phyloP scores from a whole-genome alignment of 2,888 invertebrate species.

The Hydropsyche betteni region DNA sequence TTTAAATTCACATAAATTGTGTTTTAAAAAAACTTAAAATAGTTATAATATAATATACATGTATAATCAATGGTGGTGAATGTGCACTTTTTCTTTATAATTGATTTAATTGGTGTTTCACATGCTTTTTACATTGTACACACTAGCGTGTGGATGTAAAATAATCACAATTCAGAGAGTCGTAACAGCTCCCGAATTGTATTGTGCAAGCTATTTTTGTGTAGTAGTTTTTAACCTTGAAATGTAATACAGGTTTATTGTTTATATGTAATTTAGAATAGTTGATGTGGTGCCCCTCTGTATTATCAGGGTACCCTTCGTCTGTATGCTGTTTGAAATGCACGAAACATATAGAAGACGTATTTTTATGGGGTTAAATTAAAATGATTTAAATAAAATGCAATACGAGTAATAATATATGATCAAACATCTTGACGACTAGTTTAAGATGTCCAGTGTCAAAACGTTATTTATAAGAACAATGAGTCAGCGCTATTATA shows the following conservation, averaged over 20 bases:
- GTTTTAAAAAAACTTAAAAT: slow-evolving; percentile 43
- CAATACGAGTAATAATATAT: slow-evolving; percentile 39
- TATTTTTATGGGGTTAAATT: slow-evolving; percentile 54
- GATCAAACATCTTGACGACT: slow-evolving; percentile 44
- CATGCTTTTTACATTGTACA: slow-evolving; percentile 38
- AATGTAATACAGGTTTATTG: slow-evolving; percentile 57
- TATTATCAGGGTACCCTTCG: slow-evolving; percentile 67
- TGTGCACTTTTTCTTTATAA: slow-evolving; percentile 47
- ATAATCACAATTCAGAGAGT: slow-evolving; percentile 11
- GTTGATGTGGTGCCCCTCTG: slow-evolving; percentile 67
- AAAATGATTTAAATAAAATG: slow-evolving; percentile 45
- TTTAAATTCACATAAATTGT: too few relatives aligned
- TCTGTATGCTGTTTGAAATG: slow-evolving; percentile 88
- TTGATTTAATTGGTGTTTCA: slow-evolving; percentile 49
- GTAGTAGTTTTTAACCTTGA: slow-evolving; percentile 51
- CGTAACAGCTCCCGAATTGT: slow-evolving; percentile 13
- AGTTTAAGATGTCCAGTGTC: slow-evolving; percentile 49
- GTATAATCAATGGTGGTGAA: slow-evolving; percentile 50
- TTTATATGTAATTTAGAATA: slow-evolving; percentile 65
- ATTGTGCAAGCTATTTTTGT: slow-evolving; percentile 43
- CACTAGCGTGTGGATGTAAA: slow-evolving; percentile 25
- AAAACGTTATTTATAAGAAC: slow-evolving; percentile 49
- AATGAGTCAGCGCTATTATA: slow-evolving; percentile 50
- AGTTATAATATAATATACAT: slow-evolving; percentile 40
- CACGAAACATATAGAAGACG: slow-evolving; percentile 90